Evolutionary conservation across 2,113 vertebrate genomes (phyloP).

Genomic region (Laterallus jamaicensis): DNA sequence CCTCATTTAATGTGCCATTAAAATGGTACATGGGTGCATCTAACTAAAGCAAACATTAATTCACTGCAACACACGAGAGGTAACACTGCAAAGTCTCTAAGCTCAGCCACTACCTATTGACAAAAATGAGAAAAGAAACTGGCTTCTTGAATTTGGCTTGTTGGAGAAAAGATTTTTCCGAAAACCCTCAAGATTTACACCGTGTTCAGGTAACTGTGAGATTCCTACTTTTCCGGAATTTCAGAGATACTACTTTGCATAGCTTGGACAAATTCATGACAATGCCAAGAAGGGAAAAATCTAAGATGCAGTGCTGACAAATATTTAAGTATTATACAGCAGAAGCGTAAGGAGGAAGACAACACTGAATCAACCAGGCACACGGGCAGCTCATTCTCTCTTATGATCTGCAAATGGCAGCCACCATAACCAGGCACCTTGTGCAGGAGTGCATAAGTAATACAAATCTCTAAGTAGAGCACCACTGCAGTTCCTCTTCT

Average conservation of each 20-base stretch:
- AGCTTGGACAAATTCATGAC: background rate
- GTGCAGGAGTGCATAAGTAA: background rate
- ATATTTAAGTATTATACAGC: background rate
- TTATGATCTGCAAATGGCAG: background rate
- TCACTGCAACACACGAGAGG: background rate
- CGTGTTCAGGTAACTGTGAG: background rate
- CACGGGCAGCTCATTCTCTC: background rate
- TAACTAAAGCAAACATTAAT: constrained; percentile 33
- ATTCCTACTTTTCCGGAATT: background rate
- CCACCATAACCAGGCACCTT: background rate
- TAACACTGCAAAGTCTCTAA: background rate
- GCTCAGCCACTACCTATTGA: background rate
- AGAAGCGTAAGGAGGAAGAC: background rate
- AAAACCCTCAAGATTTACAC: rapidly evolving
- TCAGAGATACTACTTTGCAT: background rate
- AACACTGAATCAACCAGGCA: background rate
- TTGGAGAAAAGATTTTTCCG: background rate
- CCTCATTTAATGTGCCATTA: constrained; percentile 49
- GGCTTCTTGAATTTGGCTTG: background rate
- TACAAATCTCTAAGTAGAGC: background rate
- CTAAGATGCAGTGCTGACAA: background rate
- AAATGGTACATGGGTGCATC: constrained; percentile 14
- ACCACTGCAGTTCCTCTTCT: background rate
- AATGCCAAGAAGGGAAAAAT: background rate
- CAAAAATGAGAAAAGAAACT: background rate